Evolutionary conservation across 1,140 invertebrate species (phyloP), one percentile per base, ranked within the genome.

Genomic region (Phortica variegata): DNA sequence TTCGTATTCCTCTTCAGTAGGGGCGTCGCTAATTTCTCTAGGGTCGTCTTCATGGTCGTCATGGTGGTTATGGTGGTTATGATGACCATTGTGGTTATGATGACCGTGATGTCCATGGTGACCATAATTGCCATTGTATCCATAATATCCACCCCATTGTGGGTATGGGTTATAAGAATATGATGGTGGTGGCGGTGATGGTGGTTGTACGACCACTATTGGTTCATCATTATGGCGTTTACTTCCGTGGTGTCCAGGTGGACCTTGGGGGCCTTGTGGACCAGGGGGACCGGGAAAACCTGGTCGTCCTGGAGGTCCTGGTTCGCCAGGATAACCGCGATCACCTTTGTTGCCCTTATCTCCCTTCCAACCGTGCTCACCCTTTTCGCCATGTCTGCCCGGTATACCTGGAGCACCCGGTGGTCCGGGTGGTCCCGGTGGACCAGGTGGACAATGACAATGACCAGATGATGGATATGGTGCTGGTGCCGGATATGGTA

Each of bases 271-370:
- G 26, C 52, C 52, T 16, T 56, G 58, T 13, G 46, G 23, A 6
- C 63, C 62, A n/a, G 61, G 59, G 6, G 41, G 38, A 9, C 61
- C 61, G 15, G 68, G 58, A n/a, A 38, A 40, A n/a, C 65, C 73
- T 32, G 72, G 71, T 9, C 36, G 41, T 2, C 73, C 73, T n/a
- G 65, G 59, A 0, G 55, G 38, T 7, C 66, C 66, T 33, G 70
- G 66, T 9, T 33, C 60, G 1, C 62, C 60, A 6, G 60, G 56
- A 34, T 41, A n/a, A 18, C 52, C 60, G 1, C 61, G 66, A 6
- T 50, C 23, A 0, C 62, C 62, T 13, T 43, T 42, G 29, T 53
- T 42, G 1, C 73, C 73, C 39, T 62, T 70, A 1, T 48, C 58
- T 8, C 73, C 73, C 40, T 65, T 70, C 9, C 46, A 56, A 3